phyloP scores from a whole-genome alignment of 2,113 vertebrate genomes.

The Lipophrys pholis region DNA sequence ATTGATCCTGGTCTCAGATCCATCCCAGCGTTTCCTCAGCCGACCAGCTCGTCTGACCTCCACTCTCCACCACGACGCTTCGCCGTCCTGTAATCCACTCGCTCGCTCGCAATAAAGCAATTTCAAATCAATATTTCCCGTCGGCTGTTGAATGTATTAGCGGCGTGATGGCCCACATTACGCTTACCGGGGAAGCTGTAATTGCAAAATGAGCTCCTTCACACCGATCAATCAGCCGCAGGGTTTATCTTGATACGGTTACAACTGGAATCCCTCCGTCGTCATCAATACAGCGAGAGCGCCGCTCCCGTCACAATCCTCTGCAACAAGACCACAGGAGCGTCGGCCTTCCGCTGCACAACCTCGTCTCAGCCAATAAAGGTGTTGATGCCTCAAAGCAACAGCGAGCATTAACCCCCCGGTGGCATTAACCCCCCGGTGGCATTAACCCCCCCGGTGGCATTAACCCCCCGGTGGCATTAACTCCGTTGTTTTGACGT shows the following conservation, averaged over 20 bases:
- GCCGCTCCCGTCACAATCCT: not conserved
- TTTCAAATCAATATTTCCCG: conserved; percentile 42
- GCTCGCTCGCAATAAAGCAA: conserved; percentile 3
- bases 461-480: no score
- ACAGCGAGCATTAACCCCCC: conserved; percentile 15
- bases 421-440: no score
- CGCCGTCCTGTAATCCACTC: conserved; percentile 8
- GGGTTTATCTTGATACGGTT: conserved; percentile 7
- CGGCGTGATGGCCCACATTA: conserved; percentile 1
- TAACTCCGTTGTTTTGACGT: conserved; percentile 21
- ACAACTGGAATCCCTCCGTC: conserved; percentile 3
- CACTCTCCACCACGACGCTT: not conserved
- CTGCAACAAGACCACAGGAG: not conserved
- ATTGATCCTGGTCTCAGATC: no score
- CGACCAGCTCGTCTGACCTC: no score
- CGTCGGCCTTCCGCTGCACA: conserved; percentile 3
- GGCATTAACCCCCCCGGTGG: no score
- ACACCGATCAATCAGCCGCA: conserved; percentile 19
- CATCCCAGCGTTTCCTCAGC: no score
- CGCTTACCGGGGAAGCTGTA: not conserved
- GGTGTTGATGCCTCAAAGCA: conserved; percentile 15
- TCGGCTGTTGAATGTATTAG: conserved; percentile 16
- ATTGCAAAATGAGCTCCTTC: conserved; percentile 27
- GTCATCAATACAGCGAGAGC: conserved; percentile 8
- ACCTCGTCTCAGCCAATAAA: not conserved